Percentiles rank a stretch among this genome's conserved stretches.
Conservation (phyloP, 2,113 vertebrate genomes). For the Chrysochloris asiatica region DNA sequence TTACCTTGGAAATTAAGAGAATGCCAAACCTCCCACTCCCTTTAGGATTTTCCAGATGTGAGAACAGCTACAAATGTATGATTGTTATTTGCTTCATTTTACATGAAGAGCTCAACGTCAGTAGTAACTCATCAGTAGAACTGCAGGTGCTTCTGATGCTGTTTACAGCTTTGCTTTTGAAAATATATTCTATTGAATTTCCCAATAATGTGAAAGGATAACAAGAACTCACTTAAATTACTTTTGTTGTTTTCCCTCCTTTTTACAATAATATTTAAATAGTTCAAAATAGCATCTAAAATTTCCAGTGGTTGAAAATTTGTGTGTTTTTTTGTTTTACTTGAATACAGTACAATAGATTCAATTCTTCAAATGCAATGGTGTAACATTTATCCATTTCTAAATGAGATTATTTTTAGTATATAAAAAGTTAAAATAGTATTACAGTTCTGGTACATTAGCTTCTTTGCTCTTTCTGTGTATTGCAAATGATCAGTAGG, state of each 20-base stretch:
- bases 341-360: neutral
- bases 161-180: neutral
- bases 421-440: neutral
- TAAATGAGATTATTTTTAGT: neutral
- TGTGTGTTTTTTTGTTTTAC: neutral
- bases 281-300: neutral
- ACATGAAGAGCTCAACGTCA: neutral
- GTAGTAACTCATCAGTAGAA: neutral
- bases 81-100: neutral
- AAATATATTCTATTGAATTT: neutral
- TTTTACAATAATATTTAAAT: neutral
- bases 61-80: neutral
- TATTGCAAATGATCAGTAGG: neutral
- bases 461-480: neutral
- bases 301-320: neutral
- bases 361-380: neutral
- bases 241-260: neutral
- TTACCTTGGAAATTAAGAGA: neutral
- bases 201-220: neutral
- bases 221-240: neutral
- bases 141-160: neutral
- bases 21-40: neutral
- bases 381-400: neutral
- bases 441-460: neutral
- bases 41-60: neutral